Evolutionary conservation across 2,113 vertebrate species (phyloP).

Genomic region (Misgurnus mizolepis): DNA sequence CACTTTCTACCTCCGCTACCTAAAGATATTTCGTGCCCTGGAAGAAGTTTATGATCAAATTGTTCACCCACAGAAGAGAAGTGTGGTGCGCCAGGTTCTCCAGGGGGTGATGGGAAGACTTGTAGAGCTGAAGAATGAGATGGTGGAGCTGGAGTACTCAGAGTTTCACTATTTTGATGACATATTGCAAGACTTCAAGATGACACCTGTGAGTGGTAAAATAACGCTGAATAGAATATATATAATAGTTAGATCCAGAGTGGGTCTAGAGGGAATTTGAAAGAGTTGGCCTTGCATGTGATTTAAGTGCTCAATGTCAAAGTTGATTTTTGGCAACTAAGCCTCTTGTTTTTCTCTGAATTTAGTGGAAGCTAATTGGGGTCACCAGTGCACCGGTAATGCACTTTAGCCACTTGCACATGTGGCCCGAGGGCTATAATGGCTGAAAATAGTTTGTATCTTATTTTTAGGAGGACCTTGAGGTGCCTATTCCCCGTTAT

Average conservation of each 20-base stretch:
- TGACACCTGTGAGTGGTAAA: slow-evolving; percentile 74
- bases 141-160: slow-evolving; percentile 78
- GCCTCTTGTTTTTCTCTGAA: slow-evolving; percentile 33
- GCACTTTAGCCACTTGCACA: slow-evolving; percentile 24
- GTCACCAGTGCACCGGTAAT: slow-evolving; percentile 25
- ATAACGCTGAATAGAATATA: neutral
- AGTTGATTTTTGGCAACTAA: slow-evolving; percentile 24
- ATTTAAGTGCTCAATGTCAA: slow-evolving; percentile 35
- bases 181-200: slow-evolving; percentile 76
- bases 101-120: slow-evolving; percentile 82
- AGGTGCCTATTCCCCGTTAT: slow-evolving; percentile 84
- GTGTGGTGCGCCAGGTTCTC: slow-evolving; percentile 68
- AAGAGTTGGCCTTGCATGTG: neutral
- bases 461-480: slow-evolving; percentile 76
- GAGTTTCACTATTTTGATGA: slow-evolving; percentile 81
- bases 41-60: slow-evolving; percentile 74
- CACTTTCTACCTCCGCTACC: slow-evolving; percentile 79
- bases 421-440: neutral
- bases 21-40: slow-evolving; percentile 76
- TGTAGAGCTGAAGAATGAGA: slow-evolving; percentile 83
- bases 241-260: neutral
- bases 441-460: slow-evolving; percentile 33
- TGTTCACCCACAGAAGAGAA: slow-evolving; percentile 77
- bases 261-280: neutral
- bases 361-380: slow-evolving; percentile 45